Conservation (phyloP, 2,888 invertebrate genomes). For the Frankliniella intonsa region DNA sequence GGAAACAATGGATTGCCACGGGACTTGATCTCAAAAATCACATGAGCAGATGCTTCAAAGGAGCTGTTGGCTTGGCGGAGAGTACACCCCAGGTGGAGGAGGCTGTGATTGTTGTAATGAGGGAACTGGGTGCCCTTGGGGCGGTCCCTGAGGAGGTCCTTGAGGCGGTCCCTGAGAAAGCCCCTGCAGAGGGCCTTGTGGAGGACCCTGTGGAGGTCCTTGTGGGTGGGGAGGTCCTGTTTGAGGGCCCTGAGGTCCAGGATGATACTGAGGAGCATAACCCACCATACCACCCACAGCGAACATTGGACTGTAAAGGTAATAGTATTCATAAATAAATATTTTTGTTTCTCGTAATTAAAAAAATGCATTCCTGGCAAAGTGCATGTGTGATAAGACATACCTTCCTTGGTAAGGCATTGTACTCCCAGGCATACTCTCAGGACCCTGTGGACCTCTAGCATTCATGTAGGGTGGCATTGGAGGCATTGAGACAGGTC, state of each 20-base stretch:
- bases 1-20: no score
- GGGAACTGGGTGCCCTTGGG: slow-evolving; percentile 8
- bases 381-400: not conserved
- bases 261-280: not conserved
- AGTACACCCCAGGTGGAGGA: slow-evolving; percentile 31
- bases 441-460: not conserved
- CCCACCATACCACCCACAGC: not conserved
- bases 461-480: not conserved
- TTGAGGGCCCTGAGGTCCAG: not conserved
- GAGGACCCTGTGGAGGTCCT: not conserved
- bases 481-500: slow-evolving; percentile 23
- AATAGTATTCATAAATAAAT: not conserved
- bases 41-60: not conserved
- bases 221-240: not conserved
- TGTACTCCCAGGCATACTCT: not conserved
- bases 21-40: no score
- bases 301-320: not conserved
- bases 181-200: slow-evolving; percentile 29
- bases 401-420: not conserved
- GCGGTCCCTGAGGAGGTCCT: slow-evolving; percentile 22
- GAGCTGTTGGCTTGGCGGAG: slow-evolving; percentile 27
- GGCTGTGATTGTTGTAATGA: slow-evolving; percentile 14
- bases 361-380: not conserved
- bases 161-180: slow-evolving; percentile 31
- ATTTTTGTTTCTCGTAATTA: not conserved